phyloP scores from a whole-genome alignment of 2,797 vertebrate species.

The Vipera latastei region DNA sequence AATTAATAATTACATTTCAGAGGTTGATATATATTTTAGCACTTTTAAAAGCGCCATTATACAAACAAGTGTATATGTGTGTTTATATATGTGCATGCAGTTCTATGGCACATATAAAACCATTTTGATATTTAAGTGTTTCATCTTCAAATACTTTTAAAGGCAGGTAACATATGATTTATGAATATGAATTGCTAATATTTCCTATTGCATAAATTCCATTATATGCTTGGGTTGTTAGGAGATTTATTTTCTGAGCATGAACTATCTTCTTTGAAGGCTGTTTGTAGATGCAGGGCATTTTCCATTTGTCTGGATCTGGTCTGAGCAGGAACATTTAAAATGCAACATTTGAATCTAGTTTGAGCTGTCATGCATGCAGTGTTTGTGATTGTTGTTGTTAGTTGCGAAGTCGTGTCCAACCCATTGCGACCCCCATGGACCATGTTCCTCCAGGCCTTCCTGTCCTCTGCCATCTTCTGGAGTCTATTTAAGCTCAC shows the following conservation, averaged over 20 bases:
- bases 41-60: not conserved
- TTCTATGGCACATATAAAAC: not conserved
- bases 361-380: not conserved
- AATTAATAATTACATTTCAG: not conserved
- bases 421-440: no score
- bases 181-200: not conserved
- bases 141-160: not conserved
- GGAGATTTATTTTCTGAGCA: not conserved
- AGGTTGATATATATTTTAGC: not conserved
- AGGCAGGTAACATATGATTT: not conserved
- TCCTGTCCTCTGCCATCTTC: no score
- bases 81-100: not conserved
- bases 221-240: not conserved
- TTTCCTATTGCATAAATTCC: not conserved
- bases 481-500: no score
- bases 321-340: not conserved
- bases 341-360: not conserved
- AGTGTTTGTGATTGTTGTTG: not conserved
- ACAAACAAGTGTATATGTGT: not conserved
- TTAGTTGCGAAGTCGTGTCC: no score
- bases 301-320: not conserved
- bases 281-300: not conserved
- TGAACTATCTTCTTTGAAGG: not conserved
- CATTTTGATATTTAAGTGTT: not conserved
- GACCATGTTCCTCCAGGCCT: no score